Base-by-base conservation (phyloP, 2,797 vertebrate genomes). In the Cyclura pinguis region DNA sequence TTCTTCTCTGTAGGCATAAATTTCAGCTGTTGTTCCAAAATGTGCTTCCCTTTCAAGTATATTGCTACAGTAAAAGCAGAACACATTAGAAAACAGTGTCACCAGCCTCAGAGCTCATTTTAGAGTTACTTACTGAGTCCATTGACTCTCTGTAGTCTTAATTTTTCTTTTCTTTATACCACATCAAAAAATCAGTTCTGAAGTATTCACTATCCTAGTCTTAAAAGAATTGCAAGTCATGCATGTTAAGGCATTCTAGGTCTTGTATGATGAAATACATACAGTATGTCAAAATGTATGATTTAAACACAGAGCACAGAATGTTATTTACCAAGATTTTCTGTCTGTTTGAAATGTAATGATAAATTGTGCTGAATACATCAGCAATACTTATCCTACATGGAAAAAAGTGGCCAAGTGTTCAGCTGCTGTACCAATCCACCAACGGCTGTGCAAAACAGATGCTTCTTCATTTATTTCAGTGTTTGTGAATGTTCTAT, bases 11-110 rank as follows among this genome's bases (percentile, higher is more conserved):
- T 99, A 99, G 67, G 99, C 99, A 81, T 99, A 99, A 94, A 99
- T 99, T 96, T 99, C 99, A 69, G 99, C 99, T 32, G 99, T 99
- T 0, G 99, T 99, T 89, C 99, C 99, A 96, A 99, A 99, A 88
- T 98, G 98, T 0, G 97, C 97, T 94, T 97, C 97, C 84, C 97
- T 96, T 88, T 97, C 97, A 87, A 92, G 96, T 16, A 86, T 20
- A 0, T 98, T 97, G 59, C 97, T 97, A 18, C 50, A 93, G 84
- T 81, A 55, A 78, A 0, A 93, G 86, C 47, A 93, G 62, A 84
- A 74, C 47, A 52, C 1, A 0, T 72, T 20, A 90, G 85, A 59
- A 22, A 78, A 35, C 55, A 86, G 35, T 80, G 47, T 86, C 84
- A 89, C 0, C 16, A 55, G 42, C 6, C 5, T 20, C 73, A 18